Percentiles rank a stretch among this genome's conserved stretches.
Evolutionary conservation across 2,113 vertebrate species (phyloP).

Genomic region (Gulo gulo): DNA sequence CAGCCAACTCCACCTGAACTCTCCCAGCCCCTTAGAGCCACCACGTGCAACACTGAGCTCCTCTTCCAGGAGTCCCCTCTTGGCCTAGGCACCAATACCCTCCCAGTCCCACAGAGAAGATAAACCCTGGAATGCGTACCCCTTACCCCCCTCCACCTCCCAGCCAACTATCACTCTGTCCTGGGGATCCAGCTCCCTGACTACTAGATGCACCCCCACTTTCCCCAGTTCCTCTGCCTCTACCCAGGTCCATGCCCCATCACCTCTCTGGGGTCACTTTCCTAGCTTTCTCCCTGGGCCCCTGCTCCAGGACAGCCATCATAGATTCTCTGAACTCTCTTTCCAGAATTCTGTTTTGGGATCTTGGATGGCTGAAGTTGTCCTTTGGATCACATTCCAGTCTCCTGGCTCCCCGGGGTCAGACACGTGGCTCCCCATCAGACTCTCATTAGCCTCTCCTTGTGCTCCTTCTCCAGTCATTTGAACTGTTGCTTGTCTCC

Average conservation of each 20-base stretch:
- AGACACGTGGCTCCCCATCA: not conserved
- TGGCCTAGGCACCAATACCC: not conserved
- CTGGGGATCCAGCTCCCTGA: not conserved
- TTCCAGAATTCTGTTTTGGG: not conserved
- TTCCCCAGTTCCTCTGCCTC: not conserved
- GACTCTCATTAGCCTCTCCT: no score
- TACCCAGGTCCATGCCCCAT: not conserved
- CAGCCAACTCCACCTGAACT: rapidly evolving
- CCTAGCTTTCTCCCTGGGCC: not conserved
- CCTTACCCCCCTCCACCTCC: not conserved
- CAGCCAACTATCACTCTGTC: no score
- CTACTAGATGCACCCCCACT: not conserved
- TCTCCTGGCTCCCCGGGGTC: not conserved
- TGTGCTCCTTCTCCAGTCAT: not conserved
- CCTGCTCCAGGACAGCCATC: not conserved
- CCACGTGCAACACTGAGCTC: rapidly evolving
- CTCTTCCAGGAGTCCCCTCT: not conserved
- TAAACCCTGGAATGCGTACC: not conserved
- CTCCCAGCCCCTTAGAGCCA: not conserved
- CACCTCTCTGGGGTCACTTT: not conserved
- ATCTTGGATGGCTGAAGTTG: not conserved
- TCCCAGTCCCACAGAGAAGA: not conserved
- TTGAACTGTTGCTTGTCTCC: not conserved
- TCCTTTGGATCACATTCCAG: not conserved
- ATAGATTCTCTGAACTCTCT: not conserved